Conservation (phyloP, 1,140 invertebrate species). For the Rhagoletis pomonella region DNA sequence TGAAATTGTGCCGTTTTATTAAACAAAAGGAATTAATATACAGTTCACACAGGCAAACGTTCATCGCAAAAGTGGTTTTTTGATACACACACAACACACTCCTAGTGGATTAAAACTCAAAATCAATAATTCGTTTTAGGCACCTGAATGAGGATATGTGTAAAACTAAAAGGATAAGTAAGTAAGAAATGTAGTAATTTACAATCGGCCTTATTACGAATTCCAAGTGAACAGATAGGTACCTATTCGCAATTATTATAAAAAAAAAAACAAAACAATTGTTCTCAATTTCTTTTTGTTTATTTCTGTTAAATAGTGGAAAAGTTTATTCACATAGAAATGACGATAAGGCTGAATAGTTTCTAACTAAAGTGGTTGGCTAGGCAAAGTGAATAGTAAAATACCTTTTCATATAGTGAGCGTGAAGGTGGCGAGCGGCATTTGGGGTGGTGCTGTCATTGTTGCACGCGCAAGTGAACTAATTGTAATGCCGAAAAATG, state of each 20-base stretch:
- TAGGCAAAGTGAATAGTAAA: background rate
- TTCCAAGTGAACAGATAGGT: too few relatives aligned
- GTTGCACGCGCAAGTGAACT: background rate
- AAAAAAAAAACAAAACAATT: too few relatives aligned
- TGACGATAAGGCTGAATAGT: background rate
- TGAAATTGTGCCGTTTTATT: background rate
- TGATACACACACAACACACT: background rate
- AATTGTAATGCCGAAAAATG: background rate
- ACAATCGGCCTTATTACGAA: background rate
- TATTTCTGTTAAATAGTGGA: too few relatives aligned
- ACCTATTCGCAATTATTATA: too few relatives aligned
- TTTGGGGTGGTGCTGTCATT: background rate
- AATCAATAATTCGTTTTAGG: conserved; percentile 59
- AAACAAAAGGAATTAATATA: background rate
- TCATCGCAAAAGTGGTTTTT: background rate
- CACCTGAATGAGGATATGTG: conserved; percentile 43
- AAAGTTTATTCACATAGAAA: too few relatives aligned
- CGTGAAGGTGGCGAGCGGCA: too few relatives aligned
- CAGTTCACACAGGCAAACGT: background rate
- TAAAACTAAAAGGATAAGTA: conserved; percentile 45
- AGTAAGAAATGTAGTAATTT: conserved; percentile 31
- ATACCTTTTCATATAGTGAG: background rate
- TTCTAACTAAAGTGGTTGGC: background rate
- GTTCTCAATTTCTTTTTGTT: too few relatives aligned
- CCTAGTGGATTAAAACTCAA: conserved; percentile 43